Conservation (phyloP, 2,113 vertebrate genomes). For the Podarcis cretensis region DNA sequence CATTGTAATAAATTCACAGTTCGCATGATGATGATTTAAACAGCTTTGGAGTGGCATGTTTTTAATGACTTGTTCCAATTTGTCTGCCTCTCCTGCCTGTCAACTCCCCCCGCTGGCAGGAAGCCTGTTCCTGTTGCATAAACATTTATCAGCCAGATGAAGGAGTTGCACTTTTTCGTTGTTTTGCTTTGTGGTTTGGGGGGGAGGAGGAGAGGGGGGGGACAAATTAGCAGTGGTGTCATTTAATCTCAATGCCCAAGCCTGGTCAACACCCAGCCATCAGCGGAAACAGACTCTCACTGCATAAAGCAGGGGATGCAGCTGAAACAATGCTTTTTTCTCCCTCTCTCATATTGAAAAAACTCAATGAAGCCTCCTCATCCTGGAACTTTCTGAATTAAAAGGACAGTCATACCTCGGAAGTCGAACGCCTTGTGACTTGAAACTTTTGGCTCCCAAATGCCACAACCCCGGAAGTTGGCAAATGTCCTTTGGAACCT, state of each 20-base stretch:
- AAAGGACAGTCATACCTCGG: too few relatives aligned
- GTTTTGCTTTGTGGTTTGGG: background rate
- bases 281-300: too few relatives aligned
- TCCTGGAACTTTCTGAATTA: too few relatives aligned
- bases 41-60: conserved; percentile 73
- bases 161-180: conserved; percentile 4
- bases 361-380: too few relatives aligned
- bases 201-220: background rate
- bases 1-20: conserved; percentile 74
- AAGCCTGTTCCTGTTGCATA: conserved; percentile 51
- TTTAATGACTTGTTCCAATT: conserved; percentile 72
- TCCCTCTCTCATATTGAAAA: too few relatives aligned
- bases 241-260: conserved; percentile 21
- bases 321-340: too few relatives aligned
- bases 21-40: conserved; percentile 70
- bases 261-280: background rate
- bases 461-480: too few relatives aligned
- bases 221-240: background rate
- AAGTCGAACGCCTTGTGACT: too few relatives aligned
- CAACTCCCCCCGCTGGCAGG: conserved; percentile 48
- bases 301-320: too few relatives aligned
- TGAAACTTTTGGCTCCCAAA: too few relatives aligned
- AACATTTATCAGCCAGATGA: background rate
- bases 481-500: too few relatives aligned
- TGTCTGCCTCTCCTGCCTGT: conserved; percentile 66